Conservation (phyloP, 30 jellyfish, hydroid and myxozoan species). For the Turritopsis dohrnii region DNA sequence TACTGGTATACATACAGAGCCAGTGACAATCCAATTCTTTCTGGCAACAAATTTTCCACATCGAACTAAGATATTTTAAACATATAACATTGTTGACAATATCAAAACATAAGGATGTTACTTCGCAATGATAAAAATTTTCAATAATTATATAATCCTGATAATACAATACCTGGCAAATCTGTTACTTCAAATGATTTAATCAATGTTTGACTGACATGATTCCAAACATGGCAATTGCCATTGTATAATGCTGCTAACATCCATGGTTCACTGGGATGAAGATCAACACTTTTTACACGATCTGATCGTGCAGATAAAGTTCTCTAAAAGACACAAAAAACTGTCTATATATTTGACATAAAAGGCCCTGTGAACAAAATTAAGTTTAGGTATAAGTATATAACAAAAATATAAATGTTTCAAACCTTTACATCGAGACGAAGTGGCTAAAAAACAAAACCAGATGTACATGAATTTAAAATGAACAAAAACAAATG, state of each 20-base stretch:
- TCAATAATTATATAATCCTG: no score
- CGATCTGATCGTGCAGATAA: slow-evolving; percentile 96
- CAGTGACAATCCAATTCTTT: slow-evolving; percentile 95
- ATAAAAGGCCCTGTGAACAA: not conserved
- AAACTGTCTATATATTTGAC: not conserved
- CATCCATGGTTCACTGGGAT: slow-evolving; percentile 96
- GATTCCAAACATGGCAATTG: slow-evolving; percentile 91
- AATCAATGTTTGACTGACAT: slow-evolving; percentile 79
- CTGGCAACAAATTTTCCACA: slow-evolving; percentile 94
- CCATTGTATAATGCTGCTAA: slow-evolving; percentile 95
- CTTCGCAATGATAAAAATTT: not conserved
- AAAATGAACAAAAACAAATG: not conserved
- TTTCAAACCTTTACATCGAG: slow-evolving; percentile 52
- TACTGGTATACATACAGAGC: slow-evolving; percentile 71
- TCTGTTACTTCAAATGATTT: slow-evolving; percentile 94
- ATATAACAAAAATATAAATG: no score
- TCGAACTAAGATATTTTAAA: slow-evolving; percentile 1
- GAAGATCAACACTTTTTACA: slow-evolving; percentile 92
- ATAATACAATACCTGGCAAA: slow-evolving; percentile 65
- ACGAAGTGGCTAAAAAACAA: slow-evolving; percentile 50
- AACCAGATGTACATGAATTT: not conserved
- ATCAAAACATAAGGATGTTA: not conserved
- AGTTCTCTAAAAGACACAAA: slow-evolving; percentile 46
- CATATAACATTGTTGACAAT: not conserved
- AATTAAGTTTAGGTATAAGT: no score